These are phyloP conservation scores for Athripsodes cinereus DNA, from an alignment of 2,888 invertebrate species.

Conservation along the genomic window DNA sequence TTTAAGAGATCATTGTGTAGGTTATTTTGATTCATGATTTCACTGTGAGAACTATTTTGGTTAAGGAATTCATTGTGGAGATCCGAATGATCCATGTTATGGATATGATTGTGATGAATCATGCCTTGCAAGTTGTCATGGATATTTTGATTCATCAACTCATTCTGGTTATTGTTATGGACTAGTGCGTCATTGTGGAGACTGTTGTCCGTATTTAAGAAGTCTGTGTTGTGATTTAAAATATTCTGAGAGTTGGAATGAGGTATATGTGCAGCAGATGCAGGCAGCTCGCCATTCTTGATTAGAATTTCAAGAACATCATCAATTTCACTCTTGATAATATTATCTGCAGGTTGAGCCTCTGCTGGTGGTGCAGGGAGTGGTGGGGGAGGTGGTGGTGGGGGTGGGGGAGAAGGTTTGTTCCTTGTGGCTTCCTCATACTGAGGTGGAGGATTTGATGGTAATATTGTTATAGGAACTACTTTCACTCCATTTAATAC, in stretches of 20 bases:
- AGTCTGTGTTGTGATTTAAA: constrained; percentile 27
- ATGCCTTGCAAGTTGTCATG: constrained; percentile 32
- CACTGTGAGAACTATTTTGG: constrained; percentile 21
- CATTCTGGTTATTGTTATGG: constrained; percentile 43
- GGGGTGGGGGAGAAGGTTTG: constrained; percentile 33
- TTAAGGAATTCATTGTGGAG: constrained; percentile 31
- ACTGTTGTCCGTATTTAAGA: constrained; percentile 28
- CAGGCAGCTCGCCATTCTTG: constrained; percentile 86
- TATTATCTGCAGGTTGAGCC: constrained; percentile 38
- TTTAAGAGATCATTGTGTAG: constrained; percentile 34
- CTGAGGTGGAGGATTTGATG: constrained; percentile 55
- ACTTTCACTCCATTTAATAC: constrained; percentile 59
- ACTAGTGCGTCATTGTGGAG: constrained; percentile 37
- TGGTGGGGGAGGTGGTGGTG: constrained; percentile 29
- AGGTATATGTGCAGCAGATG: constrained; percentile 73
- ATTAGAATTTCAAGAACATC: constrained; percentile 92
- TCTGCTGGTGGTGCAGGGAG: constrained; percentile 38
- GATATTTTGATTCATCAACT: constrained; percentile 42
- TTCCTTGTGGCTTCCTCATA: constrained; percentile 63
- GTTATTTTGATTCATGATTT: constrained; percentile 20
- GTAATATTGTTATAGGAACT: constrained; percentile 47
- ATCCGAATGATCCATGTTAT: constrained; percentile 37
- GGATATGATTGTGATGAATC: constrained; percentile 21
- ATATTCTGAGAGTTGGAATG: constrained; percentile 42
- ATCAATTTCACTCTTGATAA: constrained; percentile 72